These are phyloP conservation scores for Eciton burchellii DNA, from an alignment of 1,140 invertebrate genomes.

Conservation along the genomic window DNA sequence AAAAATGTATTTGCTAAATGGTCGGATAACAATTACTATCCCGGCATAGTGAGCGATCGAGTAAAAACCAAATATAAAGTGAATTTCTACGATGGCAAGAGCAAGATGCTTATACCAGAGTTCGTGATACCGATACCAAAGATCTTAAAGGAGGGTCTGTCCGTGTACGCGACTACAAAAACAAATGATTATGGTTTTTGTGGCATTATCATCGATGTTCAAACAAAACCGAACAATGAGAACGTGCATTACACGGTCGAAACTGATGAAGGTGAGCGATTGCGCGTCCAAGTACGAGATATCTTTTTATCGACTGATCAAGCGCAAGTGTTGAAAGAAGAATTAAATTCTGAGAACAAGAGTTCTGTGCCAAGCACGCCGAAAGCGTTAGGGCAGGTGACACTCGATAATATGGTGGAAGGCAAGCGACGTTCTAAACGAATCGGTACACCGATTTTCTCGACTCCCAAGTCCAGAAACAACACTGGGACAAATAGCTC, in stretches of 20 bases:
- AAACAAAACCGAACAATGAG: constrained; percentile 33
- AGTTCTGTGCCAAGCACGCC: constrained; percentile 75
- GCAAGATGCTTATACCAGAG: constrained; percentile 86
- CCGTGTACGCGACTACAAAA: constrained; percentile 77
- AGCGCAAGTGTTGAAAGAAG: constrained; percentile 77
- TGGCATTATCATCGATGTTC: constrained; percentile 76
- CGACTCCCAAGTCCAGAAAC: constrained; percentile 65
- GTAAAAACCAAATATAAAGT: constrained; percentile 87
- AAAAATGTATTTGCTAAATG: constrained; percentile 88
- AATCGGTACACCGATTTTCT: constrained; percentile 59
- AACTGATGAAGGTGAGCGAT: constrained; percentile 75
- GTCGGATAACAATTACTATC: constrained; percentile 88
- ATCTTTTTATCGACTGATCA: constrained; percentile 80
- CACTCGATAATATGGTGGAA: constrained; percentile 80
- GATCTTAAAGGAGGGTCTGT: constrained; percentile 75
- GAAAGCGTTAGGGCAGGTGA: constrained; percentile 74
- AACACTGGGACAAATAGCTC: not conserved
- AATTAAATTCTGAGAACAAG: constrained; percentile 58
- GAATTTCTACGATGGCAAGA: constrained; percentile 87
- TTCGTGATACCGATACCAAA: constrained; percentile 85
- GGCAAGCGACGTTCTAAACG: constrained; percentile 78
- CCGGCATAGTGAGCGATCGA: constrained; percentile 85
- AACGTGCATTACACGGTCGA: constrained; percentile 72
- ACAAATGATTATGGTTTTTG: constrained; percentile 76
- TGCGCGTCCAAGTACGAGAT: constrained; percentile 75